Evolutionary conservation across 1,140 invertebrate species (phyloP).

Genomic region (Scaptomyza pallida): DNA sequence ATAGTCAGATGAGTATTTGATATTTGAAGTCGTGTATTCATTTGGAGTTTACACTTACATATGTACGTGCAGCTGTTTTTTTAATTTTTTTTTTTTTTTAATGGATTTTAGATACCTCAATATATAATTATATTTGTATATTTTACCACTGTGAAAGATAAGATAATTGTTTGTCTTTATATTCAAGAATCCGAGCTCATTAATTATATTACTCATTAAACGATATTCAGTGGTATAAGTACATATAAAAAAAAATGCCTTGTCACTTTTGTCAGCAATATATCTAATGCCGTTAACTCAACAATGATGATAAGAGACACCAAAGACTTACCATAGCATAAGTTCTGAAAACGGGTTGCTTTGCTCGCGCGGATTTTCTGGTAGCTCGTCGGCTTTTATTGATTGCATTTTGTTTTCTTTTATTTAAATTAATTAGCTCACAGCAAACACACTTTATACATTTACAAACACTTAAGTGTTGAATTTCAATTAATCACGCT

Average conservation of each 20-base stretch:
- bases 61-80: background rate
- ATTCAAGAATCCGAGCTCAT: constrained; percentile 7
- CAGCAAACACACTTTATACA: background rate
- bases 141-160: constrained; percentile 23
- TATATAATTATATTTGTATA: constrained; percentile 7
- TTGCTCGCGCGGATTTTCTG: constrained; percentile 64
- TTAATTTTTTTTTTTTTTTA: background rate
- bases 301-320: constrained; percentile 1
- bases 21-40: no score
- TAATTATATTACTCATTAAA: background rate
- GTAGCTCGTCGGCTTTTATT: constrained; percentile 52
- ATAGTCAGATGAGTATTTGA: no score
- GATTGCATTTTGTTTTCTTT: constrained; percentile 35
- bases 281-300: background rate
- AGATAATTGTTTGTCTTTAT: constrained; percentile 15
- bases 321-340: constrained; percentile 62
- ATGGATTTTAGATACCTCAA: constrained; percentile 10
- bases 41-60: background rate
- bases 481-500: background rate
- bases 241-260: background rate
- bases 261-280: constrained; percentile 4
- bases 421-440: background rate
- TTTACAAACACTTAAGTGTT: constrained; percentile 6
- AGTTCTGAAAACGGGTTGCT: constrained; percentile 60
- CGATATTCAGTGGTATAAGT: background rate